A percentile compares a stretch with the other conserved stretches of the same genome.
Evolutionary conservation across 2,888 invertebrate genomes (phyloP).

Genomic region (Microctonus aethiopoides): DNA sequence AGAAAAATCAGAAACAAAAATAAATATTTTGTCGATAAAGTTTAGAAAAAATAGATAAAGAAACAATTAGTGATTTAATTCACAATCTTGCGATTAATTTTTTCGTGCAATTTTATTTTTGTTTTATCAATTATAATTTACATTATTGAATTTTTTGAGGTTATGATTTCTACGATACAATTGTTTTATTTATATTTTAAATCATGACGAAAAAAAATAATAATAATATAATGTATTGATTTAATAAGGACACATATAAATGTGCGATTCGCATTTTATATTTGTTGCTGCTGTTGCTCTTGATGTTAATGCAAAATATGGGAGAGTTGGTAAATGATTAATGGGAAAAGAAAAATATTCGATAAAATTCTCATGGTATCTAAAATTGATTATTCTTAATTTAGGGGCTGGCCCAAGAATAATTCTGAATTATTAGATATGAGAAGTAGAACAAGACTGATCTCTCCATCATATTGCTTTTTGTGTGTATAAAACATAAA

Average conservation of each 20-base stretch:
- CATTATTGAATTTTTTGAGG: neutral
- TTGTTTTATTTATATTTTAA: neutral
- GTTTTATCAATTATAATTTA: neutral
- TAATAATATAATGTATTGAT: neutral
- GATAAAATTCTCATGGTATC: conserved; percentile 5
- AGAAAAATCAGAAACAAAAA: neutral
- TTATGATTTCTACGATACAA: no score
- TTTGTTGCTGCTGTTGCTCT: no score
- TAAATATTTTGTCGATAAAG: neutral
- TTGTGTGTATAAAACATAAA: neutral
- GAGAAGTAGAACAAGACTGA: conserved; percentile 41
- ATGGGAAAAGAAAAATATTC: neutral
- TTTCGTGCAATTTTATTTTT: no score
- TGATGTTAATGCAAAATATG: no score
- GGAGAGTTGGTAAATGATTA: neutral
- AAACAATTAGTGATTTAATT: neutral
- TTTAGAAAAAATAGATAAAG: neutral
- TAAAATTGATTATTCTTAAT: neutral
- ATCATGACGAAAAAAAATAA: neutral
- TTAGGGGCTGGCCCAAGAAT: conserved; percentile 25
- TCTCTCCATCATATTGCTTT: conserved; percentile 26
- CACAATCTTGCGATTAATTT: neutral
- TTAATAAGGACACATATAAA: no score
- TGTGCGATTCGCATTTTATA: no score
- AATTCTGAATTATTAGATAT: conserved; percentile 3